These are phyloP conservation scores for Alca torda DNA, from an alignment of 2,797 vertebrate genomes.

Conservation along the genomic window DNA sequence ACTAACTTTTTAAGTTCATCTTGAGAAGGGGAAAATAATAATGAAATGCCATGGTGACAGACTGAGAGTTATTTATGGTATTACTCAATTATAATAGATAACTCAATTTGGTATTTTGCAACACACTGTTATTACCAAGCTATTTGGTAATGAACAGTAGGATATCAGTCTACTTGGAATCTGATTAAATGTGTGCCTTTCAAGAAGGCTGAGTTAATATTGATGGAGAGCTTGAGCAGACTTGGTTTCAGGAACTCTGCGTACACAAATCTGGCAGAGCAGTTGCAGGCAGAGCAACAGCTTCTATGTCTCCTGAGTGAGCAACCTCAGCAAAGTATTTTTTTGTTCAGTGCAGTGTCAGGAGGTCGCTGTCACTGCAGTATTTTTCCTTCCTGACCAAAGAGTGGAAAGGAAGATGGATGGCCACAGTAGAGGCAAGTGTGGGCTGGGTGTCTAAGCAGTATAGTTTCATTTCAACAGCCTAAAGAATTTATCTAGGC, in stretches of 20 bases:
- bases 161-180: not conserved
- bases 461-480: not conserved
- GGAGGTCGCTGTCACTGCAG: not conserved
- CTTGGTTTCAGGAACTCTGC: not conserved
- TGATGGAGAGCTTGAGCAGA: not conserved
- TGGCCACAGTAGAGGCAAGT: not conserved
- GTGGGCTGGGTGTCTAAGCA: not conserved
- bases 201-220: not conserved
- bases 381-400: not conserved
- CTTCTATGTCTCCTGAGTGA: not conserved
- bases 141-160: not conserved
- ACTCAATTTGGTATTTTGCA: not conserved
- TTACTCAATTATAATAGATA: not conserved
- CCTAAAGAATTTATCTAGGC: not conserved
- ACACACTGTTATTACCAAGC: not conserved
- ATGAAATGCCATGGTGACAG: not conserved
- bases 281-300: not conserved
- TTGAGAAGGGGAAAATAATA: not conserved
- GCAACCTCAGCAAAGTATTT: not conserved
- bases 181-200: not conserved
- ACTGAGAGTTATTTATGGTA: not conserved
- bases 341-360: not conserved
- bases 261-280: not conserved
- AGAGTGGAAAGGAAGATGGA: not conserved
- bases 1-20: not conserved